Percentiles rank a stretch among this genome's conserved stretches.
Conservation (phyloP, 1,140 invertebrate genomes). For the Ganaspis sp. region DNA sequence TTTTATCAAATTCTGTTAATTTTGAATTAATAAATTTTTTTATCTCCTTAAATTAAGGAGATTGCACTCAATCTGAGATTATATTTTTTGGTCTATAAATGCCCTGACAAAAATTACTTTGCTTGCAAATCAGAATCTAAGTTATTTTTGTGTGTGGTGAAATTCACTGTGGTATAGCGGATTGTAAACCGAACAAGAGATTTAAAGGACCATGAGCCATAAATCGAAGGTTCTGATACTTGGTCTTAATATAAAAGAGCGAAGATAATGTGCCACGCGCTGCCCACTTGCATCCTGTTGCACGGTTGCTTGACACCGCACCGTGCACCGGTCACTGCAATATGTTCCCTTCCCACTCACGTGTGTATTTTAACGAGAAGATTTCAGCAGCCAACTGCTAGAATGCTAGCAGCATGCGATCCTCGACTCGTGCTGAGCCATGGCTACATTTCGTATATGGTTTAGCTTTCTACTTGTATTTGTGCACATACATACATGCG, state of each 20-base stretch:
- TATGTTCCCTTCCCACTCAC: constrained; percentile 9
- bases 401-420: neutral
- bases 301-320: neutral
- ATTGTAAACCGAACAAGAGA: neutral
- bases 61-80: too few species aligned
- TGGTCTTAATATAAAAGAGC: neutral
- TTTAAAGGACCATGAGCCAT: constrained; percentile 25
- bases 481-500: neutral
- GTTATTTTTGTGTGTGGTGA: too few species aligned
- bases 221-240: constrained; percentile 25
- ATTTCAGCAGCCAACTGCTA: constrained; percentile 2
- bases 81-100: too few species aligned
- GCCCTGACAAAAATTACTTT: too few species aligned
- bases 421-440: neutral
- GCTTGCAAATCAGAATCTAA: too few species aligned
- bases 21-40: too few species aligned
- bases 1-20: too few species aligned
- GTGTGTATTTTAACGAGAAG: constrained; percentile 26
- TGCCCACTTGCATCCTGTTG: constrained; percentile 26
- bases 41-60: too few species aligned
- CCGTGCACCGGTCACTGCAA: constrained; percentile 18
- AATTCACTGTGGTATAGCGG: neutral
- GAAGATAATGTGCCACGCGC: constrained; percentile 29
- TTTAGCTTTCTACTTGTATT: neutral
- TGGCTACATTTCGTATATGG: neutral